phyloP scores from a whole-genome alignment of 2,113 vertebrate genomes.

The Passer domesticus region DNA sequence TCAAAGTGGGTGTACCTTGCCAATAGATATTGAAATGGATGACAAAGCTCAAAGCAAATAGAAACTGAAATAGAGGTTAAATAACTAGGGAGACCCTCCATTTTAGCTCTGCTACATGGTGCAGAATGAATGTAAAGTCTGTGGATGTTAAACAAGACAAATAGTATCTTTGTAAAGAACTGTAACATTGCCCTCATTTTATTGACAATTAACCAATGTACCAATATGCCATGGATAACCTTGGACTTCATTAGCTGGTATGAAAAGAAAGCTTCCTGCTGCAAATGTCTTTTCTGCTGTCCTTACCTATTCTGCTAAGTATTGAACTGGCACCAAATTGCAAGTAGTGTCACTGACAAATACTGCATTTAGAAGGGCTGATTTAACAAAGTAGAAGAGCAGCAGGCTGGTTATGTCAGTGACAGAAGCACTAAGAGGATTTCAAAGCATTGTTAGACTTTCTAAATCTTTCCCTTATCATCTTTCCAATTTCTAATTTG shows the following conservation, averaged over 20 bases:
- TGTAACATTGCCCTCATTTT: not conserved
- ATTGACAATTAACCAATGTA: not conserved
- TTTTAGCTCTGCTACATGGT: not conserved
- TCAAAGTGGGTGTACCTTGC: not conserved
- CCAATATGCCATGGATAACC: not conserved
- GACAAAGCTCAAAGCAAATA: not conserved
- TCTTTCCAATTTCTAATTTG: conserved; percentile 61
- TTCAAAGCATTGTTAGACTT: conserved; percentile 53
- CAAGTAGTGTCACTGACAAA: conserved; percentile 23
- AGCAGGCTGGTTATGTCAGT: conserved; percentile 24
- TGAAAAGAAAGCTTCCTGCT: not conserved
- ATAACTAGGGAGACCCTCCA: not conserved
- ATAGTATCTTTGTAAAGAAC: not conserved
- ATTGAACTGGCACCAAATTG: conserved; percentile 41
- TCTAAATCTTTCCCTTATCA: conserved; percentile 51
- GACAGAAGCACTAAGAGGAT: conserved; percentile 50
- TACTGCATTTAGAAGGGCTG: conserved; percentile 32
- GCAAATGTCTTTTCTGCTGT: not conserved
- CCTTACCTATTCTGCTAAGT: not conserved
- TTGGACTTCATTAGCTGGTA: not conserved
- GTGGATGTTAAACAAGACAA: not conserved
- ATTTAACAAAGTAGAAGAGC: conserved; percentile 38
- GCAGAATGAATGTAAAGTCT: not conserved
- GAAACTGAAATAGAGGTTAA: not conserved
- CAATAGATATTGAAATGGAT: not conserved